Conservation (phyloP, 1,140 invertebrate genomes). For the Drosophila sproati region DNA sequence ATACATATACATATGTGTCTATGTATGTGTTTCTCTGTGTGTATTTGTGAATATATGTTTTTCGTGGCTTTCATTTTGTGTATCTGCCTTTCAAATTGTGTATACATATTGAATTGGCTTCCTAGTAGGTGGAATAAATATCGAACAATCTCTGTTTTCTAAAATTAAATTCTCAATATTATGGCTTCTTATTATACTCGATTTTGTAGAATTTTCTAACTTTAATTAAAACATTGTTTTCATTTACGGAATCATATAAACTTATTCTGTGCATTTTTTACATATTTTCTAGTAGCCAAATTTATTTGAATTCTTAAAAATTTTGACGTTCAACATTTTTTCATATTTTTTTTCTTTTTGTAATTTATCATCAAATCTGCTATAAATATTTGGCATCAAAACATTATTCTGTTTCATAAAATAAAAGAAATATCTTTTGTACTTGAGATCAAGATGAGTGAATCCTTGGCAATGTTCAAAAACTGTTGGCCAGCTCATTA, state of each 20-base stretch:
- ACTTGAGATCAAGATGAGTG: slow-evolving; percentile 55
- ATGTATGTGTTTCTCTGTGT: not conserved
- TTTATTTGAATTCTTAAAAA: slow-evolving; percentile 3
- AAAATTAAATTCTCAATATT: not conserved
- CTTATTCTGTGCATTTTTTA: not conserved
- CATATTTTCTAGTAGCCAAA: not conserved
- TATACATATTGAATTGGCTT: slow-evolving; percentile 10
- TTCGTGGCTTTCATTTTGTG: slow-evolving; percentile 39
- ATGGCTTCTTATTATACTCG: not conserved
- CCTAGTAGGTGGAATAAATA: slow-evolving; percentile 11
- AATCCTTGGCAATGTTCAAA: slow-evolving; percentile 74
- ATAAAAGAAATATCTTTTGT: slow-evolving; percentile 51
- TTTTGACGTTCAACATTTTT: slow-evolving; percentile 35
- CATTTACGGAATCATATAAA: too few species aligned
- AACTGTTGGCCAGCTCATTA: slow-evolving; percentile 37
- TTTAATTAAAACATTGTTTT: not conserved
- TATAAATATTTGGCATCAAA: slow-evolving; percentile 72
- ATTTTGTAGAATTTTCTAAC: too few species aligned
- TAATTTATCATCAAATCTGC: slow-evolving; percentile 50
- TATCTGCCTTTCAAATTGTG: slow-evolving; percentile 32
- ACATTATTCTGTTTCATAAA: slow-evolving; percentile 56
- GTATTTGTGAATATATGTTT: not conserved
- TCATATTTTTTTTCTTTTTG: slow-evolving; percentile 41
- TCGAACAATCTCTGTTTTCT: slow-evolving; percentile 11
- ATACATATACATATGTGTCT: slow-evolving; percentile 2